These are phyloP conservation scores for Sarcophaga carnaria DNA, from an alignment of 2,888 invertebrate species.

Conservation along the genomic window DNA sequence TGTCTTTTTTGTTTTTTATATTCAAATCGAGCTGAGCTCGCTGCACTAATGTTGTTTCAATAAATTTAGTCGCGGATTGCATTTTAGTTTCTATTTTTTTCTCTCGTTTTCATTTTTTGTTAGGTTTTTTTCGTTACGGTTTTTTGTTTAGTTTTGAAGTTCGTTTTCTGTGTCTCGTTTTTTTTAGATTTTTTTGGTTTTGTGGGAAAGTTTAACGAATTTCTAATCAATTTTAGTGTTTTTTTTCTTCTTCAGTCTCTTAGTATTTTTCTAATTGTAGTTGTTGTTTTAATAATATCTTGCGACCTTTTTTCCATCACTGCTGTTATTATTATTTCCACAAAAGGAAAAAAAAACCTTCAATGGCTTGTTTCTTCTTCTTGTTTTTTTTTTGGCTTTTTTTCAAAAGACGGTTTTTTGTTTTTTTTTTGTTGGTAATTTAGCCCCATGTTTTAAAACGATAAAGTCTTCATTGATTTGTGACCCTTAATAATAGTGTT, in stretches of 20 bases:
- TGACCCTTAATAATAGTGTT: slow-evolving; percentile 71
- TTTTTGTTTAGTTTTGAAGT: slow-evolving; percentile 5
- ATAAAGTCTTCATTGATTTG: slow-evolving; percentile 71
- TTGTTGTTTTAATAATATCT: slow-evolving; percentile 66
- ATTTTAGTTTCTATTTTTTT: slow-evolving; percentile 66
- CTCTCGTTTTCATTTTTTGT: slow-evolving; percentile 22
- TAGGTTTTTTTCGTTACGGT: slow-evolving; percentile 4
- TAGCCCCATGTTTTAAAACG: slow-evolving; percentile 62
- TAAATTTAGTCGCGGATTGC: slow-evolving; percentile 71
- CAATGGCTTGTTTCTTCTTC: slow-evolving; percentile 4
- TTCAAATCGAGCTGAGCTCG: slow-evolving; percentile 54
- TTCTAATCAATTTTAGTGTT: slow-evolving; percentile 67
- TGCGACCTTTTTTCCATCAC: slow-evolving; percentile 62
- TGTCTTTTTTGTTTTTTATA: slow-evolving; percentile 30
- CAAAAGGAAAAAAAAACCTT: background rate
- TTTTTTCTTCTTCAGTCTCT: slow-evolving; percentile 40
- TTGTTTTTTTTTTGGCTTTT: slow-evolving; percentile 19
- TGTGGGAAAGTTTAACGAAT: slow-evolving; percentile 69
- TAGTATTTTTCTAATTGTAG: slow-evolving; percentile 19
- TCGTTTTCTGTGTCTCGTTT: slow-evolving; percentile 1
- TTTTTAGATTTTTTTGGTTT: slow-evolving; percentile 40
- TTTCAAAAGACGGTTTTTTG: slow-evolving; percentile 35
- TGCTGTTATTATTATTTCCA: slow-evolving; percentile 16
- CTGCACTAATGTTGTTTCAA: slow-evolving; percentile 63
- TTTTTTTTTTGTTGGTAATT: slow-evolving; percentile 39